Evolutionary conservation across 2,113 vertebrate genomes (phyloP).

Genomic region (Isichthys henryi): DNA sequence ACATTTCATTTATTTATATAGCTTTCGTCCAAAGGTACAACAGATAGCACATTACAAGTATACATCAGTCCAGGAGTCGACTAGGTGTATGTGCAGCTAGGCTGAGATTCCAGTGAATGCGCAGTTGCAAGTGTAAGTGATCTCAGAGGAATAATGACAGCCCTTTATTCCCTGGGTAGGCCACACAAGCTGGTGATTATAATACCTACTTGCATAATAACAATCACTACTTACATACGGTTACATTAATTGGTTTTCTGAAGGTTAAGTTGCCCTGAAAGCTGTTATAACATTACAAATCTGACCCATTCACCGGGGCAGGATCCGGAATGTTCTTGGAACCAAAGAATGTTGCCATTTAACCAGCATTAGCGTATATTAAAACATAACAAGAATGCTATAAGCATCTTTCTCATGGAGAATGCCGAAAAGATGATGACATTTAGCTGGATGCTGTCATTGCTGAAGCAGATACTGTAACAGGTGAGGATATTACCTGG

Average conservation of each 20-base stretch:
- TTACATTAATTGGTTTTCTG: conserved; percentile 5
- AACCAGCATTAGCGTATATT: background rate
- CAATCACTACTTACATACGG: background rate
- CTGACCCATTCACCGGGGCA: background rate
- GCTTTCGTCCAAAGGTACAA: background rate
- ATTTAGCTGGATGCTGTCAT: background rate
- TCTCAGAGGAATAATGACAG: background rate
- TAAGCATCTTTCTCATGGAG: background rate
- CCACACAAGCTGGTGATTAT: background rate
- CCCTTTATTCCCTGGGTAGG: background rate
- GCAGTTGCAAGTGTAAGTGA: background rate
- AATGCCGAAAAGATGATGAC: background rate
- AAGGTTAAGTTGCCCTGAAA: background rate
- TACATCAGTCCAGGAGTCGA: background rate
- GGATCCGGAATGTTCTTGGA: background rate
- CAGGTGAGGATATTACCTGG: background rate
- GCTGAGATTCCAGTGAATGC: background rate
- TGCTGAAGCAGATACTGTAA: background rate
- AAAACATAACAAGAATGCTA: background rate
- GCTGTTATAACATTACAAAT: background rate
- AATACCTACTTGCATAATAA: background rate
- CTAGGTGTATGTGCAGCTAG: background rate
- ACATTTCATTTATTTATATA: background rate
- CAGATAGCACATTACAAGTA: background rate
- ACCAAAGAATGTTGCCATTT: background rate